Evolutionary conservation across 2,113 vertebrate species (phyloP), one percentile per base, ranked within the genome.

Genomic region (Dasyornis broadbenti): DNA sequence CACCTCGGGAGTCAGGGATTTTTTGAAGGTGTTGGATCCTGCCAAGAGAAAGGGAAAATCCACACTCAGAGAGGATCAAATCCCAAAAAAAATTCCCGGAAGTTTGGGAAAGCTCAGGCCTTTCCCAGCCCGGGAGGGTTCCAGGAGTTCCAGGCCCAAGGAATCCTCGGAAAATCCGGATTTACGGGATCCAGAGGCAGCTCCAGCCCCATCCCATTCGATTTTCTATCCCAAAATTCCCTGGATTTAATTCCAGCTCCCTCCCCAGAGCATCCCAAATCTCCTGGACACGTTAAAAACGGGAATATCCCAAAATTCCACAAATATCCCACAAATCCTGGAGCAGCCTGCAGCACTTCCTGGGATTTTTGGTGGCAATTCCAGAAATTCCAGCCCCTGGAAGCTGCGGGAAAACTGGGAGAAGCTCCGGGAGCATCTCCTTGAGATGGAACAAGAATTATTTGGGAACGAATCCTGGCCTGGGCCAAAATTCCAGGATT

Each of bases 1-100:
- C 76, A 98, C 98, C 97, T 98, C 98, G 9, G 97, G 91, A n/a
- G 92, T 91, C 65, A 89, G 57, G 2, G 97, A 57, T 68, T 97
- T 98, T 27, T 97, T 98, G 90, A 96, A 63, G 33, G 95, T 94
- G 66, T 95, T 80, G 28, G 95, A 94, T 22, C 96, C 97, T 97
- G 96, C 16, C 49, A 61, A 93, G 66, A 93, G 22, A 78, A 92
- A 4, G 20, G 57, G 89, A 6, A 21, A 87, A 81, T 39, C 8
- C 42, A 18, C 1, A 0, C 6, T 97, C 61, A 96, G 94, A 16
- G 23, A 31, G n/a, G 22, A 50, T 37, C 30, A 26, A 40, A 31
- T 11, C 52, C 39, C 53, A 11, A 13, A 19, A 71, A 42, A 63
- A 63, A 23, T 17, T 26, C 13, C 37, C 14, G 11, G 21, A 5